Conservation (phyloP, 2,888 invertebrate species). For the Coleophora deauratella region DNA sequence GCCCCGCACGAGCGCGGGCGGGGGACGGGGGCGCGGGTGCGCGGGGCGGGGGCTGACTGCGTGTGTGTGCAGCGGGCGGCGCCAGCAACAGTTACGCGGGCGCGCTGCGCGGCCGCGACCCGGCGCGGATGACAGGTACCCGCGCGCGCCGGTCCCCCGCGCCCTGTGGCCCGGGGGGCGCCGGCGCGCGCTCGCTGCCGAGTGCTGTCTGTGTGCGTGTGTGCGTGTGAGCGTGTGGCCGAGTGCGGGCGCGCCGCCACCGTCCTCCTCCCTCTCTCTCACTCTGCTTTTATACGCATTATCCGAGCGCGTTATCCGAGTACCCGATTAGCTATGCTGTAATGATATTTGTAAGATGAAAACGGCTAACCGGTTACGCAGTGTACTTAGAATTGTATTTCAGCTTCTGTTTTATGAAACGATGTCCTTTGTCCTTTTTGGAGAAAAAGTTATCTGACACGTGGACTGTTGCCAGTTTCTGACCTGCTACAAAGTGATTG, state of each 20-base stretch:
- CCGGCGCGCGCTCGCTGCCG: constrained; percentile 7
- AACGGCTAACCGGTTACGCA: no score
- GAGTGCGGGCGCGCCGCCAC: constrained; percentile 8
- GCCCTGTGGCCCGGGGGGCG: constrained; percentile 4
- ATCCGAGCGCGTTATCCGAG: no score
- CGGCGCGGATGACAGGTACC: constrained; percentile 90
- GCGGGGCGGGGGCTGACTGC: constrained; percentile 17
- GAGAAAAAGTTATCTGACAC: no score
- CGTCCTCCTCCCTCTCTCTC: constrained; percentile 2
- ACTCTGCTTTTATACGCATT: no score
- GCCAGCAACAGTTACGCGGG: constrained; percentile 84
- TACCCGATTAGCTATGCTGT: no score
- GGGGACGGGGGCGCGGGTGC: constrained; percentile 2
- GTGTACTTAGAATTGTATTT: no score
- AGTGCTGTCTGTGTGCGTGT: no score
- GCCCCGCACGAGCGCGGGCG: constrained; percentile 1
- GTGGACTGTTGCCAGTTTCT: no score
- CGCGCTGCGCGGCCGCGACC: constrained; percentile 89
- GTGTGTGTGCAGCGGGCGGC: constrained; percentile 37
- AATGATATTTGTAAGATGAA: no score
- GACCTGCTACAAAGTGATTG: no score
- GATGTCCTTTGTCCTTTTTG: no score
- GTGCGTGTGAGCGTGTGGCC: constrained; percentile 3
- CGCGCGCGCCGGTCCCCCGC: constrained; percentile 12
- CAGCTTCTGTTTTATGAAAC: no score